Conservation (phyloP, 2,888 invertebrate genomes). For the Punctoribates punctum region DNA sequence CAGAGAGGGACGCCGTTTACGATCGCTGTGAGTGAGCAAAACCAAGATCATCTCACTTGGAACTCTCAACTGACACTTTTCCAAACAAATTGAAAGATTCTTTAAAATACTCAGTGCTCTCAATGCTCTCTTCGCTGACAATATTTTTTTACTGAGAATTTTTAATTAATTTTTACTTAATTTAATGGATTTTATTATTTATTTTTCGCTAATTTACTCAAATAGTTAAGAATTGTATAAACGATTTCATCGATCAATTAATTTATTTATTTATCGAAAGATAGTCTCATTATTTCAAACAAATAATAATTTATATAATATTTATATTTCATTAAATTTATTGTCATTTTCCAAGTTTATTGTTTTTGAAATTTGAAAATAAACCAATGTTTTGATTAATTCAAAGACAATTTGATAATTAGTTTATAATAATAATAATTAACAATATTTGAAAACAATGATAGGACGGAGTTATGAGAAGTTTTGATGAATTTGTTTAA, state of each 20-base stretch:
- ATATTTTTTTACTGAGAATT: too few species aligned
- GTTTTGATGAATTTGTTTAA: background rate
- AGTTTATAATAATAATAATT: background rate
- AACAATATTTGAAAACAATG: constrained; percentile 18
- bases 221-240: background rate
- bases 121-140: too few species aligned
- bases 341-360: background rate
- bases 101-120: too few species aligned
- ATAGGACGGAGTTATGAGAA: constrained; percentile 27
- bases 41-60: too few species aligned
- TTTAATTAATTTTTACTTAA: background rate
- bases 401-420: constrained; percentile 11
- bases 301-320: background rate
- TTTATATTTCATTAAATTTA: background rate
- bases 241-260: constrained; percentile 7
- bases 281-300: constrained; percentile 9
- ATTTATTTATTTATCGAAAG: constrained; percentile 17
- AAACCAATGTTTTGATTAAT: background rate
- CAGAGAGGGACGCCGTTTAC: background rate
- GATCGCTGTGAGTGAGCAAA: background rate
- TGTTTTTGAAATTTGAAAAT: too few species aligned
- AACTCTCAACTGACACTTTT: too few species aligned
- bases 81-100: too few species aligned
- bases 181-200: background rate
- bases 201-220: background rate